Conservation (phyloP, 2,888 invertebrate species). For the Tromatobia lineatoria region DNA sequence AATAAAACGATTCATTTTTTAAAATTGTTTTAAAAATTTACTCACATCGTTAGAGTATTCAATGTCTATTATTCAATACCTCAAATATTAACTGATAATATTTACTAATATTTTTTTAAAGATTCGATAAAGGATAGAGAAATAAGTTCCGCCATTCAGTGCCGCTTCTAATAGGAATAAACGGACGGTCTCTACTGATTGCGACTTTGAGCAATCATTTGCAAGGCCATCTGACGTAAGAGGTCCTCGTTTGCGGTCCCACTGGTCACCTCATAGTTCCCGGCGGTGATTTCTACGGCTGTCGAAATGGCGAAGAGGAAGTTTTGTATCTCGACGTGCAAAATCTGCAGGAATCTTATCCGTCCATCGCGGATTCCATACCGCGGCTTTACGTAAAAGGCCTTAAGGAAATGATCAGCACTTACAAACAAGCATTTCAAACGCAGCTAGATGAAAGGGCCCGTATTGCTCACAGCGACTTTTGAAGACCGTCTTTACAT, state of each 20-base stretch:
- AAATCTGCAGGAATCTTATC: constrained; percentile 90
- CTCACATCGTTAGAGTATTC: too few relatives aligned
- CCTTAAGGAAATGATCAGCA: constrained; percentile 94
- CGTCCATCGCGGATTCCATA: constrained; percentile 87
- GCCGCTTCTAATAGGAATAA: constrained; percentile 97
- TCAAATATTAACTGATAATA: too few relatives aligned
- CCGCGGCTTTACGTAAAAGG: constrained; percentile 96
- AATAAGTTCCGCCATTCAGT: too few relatives aligned
- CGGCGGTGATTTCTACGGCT: constrained; percentile 93
- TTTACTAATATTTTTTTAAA: too few relatives aligned
- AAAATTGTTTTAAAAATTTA: too few relatives aligned
- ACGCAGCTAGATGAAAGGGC: constrained; percentile 96
- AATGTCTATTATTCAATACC: too few relatives aligned
- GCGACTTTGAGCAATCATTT: constrained; percentile 94
- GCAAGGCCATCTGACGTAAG: constrained; percentile 91
- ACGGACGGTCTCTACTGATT: constrained; percentile 93
- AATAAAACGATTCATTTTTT: too few relatives aligned
- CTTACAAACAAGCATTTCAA: constrained; percentile 95
- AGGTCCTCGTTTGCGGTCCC: constrained; percentile 95
- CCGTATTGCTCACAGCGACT: constrained; percentile 95
- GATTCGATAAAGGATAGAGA: too few relatives aligned
- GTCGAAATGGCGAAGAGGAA: constrained; percentile 88
- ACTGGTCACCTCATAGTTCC: constrained; percentile 94
- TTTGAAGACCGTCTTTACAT: constrained; percentile 98
- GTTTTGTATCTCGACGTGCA: constrained; percentile 93